Conservation (phyloP, 1,140 invertebrate species). For the Aphidius gifuensis region DNA sequence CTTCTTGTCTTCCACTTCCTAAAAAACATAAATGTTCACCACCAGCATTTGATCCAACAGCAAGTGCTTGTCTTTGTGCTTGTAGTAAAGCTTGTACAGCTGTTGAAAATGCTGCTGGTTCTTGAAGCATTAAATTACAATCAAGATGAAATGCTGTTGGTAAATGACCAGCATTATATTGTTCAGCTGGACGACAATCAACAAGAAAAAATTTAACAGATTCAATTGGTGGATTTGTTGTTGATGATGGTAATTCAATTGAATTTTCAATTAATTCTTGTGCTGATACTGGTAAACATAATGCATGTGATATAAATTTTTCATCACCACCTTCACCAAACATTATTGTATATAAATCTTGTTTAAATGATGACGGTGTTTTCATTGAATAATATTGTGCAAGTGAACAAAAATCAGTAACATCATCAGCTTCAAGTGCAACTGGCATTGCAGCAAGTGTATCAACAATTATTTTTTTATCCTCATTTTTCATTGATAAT, state of each 20-base stretch:
- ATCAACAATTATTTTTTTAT: constrained; percentile 71
- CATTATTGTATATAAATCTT: constrained; percentile 64
- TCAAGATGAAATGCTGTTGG: constrained; percentile 97
- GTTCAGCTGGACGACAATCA: constrained; percentile 93
- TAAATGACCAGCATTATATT: constrained; percentile 95
- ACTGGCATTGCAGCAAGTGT: constrained; percentile 75
- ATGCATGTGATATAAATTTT: constrained; percentile 71
- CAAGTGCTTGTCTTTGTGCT: constrained; percentile 85
- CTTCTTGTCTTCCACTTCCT: constrained; percentile 91
- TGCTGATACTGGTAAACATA: constrained; percentile 92
- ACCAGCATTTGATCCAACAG: constrained; percentile 82
- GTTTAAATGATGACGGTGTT: constrained; percentile 89
- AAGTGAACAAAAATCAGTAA: constrained; percentile 94
- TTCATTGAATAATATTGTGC: constrained; percentile 91
- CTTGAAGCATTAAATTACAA: constrained; percentile 94
- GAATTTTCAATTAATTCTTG: constrained; percentile 80
- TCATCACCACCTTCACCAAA: constrained; percentile 59
- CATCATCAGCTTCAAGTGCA: constrained; percentile 86
- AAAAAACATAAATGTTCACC: constrained; percentile 97
- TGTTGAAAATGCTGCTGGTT: constrained; percentile 89
- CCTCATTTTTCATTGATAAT: constrained; percentile 19
- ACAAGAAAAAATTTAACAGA: constrained; percentile 91
- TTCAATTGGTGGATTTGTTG: constrained; percentile 56
- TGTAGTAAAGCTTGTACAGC: constrained; percentile 91
- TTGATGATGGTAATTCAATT: constrained; percentile 56